These are phyloP conservation scores for Chloropsis hardwickii DNA, from an alignment of 2,113 vertebrate genomes.

Conservation along the genomic window DNA sequence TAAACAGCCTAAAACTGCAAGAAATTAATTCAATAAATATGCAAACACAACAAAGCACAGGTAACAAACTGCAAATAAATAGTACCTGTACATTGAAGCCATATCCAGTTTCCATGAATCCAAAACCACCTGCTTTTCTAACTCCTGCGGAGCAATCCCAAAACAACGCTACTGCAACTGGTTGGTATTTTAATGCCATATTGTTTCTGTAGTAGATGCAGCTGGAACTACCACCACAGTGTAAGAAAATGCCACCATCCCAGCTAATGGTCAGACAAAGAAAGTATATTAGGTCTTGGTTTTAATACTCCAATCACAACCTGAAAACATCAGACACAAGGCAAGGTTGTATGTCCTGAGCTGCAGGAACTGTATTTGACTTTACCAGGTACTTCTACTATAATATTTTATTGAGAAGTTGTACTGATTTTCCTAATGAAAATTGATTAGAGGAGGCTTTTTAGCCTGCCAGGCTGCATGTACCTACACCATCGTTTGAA, in stretches of 20 bases:
- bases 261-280: background rate
- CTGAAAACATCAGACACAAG: background rate
- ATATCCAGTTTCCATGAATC: background rate
- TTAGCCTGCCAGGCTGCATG: background rate
- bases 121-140: background rate
- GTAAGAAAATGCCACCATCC: background rate
- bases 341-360: background rate
- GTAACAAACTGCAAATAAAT: background rate
- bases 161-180: background rate
- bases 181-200: accelerated
- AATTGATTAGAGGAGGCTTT: background rate
- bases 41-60: background rate
- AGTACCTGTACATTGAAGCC: background rate
- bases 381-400: background rate
- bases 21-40: background rate
- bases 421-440: background rate
- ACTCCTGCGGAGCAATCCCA: background rate
- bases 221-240: background rate
- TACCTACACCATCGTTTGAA: background rate
- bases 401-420: background rate
- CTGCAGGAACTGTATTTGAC: background rate
- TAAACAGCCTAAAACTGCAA: background rate
- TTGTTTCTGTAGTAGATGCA: background rate
- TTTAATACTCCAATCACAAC: background rate
- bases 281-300: background rate